Percentiles rank a stretch among this genome's conserved stretches.
Evolutionary conservation across 2,113 vertebrate genomes (phyloP).

Genomic region (Phrynosoma blainvillii): DNA sequence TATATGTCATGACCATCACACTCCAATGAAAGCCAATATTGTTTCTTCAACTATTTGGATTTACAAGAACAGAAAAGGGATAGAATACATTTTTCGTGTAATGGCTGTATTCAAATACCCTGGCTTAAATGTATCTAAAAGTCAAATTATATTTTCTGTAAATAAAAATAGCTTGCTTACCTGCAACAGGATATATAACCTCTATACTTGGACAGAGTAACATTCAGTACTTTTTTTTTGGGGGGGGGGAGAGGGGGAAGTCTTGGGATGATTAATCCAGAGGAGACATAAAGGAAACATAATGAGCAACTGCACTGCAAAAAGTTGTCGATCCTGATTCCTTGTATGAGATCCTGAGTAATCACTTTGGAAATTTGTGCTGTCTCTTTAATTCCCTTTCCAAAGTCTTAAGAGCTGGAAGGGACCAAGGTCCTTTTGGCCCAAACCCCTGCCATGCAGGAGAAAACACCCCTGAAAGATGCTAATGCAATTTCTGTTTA

Average conservation of each 20-base stretch:
- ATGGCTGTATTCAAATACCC: not conserved
- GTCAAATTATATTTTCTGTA: no score
- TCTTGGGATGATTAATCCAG: not conserved
- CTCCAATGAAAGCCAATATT: constrained; percentile 49
- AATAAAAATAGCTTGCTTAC: not conserved
- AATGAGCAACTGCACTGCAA: not conserved
- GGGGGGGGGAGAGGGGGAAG: not conserved
- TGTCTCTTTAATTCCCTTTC: not conserved
- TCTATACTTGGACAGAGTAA: not conserved
- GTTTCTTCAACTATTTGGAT: constrained; percentile 35
- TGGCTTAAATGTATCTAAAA: not conserved
- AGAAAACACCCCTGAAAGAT: no score
- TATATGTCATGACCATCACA: constrained; percentile 3
- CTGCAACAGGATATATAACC: no score
- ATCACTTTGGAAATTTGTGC: not conserved
- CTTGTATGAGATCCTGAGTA: not conserved
- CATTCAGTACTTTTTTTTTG: no score
- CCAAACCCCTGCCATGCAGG: no score
- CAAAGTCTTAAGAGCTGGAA: not conserved
- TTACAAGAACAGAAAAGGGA: constrained; percentile 28
- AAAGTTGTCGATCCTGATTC: not conserved
- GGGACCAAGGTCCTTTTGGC: no score
- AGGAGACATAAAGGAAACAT: not conserved
- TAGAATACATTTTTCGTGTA: not conserved
- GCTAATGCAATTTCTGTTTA: no score